phyloP scores from a whole-genome alignment of 2,113 vertebrate species.

The Nothocercus nigrocapillus region DNA sequence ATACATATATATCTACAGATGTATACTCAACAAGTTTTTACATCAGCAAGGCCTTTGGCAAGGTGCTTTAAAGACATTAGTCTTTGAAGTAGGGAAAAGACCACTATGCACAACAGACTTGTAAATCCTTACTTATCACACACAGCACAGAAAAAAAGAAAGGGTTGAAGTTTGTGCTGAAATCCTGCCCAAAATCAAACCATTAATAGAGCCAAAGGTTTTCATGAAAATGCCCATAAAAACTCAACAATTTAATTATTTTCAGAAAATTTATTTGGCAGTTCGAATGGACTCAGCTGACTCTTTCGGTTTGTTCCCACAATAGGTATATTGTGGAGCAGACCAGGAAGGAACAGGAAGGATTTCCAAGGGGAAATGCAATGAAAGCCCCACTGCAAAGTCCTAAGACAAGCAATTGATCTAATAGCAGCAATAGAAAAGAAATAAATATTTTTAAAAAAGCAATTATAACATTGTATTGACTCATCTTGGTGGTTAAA shows the following conservation, averaged over 20 bases:
- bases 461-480: not conserved
- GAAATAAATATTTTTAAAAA: constrained; percentile 28
- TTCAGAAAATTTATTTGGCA: not conserved
- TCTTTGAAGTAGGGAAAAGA: not conserved
- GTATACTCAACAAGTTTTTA: not conserved
- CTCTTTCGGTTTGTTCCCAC: not conserved
- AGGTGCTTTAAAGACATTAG: not conserved
- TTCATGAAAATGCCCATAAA: not conserved
- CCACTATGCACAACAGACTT: not conserved
- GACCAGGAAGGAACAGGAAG: fast-evolving
- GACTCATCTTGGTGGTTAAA: constrained; percentile 23
- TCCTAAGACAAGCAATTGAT: constrained; percentile 14
- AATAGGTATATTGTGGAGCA: not conserved
- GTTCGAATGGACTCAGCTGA: not conserved
- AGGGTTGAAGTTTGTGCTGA: not conserved
- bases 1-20: not conserved
- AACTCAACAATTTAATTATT: not conserved
- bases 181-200: not conserved
- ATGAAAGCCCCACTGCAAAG: not conserved
- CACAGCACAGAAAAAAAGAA: not conserved
- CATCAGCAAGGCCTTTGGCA: not conserved
- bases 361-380: not conserved
- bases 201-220: not conserved
- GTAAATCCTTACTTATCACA: not conserved
- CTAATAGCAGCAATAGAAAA: not conserved